Evolutionary conservation across 2,113 vertebrate genomes (phyloP), one percentile per base, ranked within the genome.

Genomic region (Sinosuthora webbiana): DNA sequence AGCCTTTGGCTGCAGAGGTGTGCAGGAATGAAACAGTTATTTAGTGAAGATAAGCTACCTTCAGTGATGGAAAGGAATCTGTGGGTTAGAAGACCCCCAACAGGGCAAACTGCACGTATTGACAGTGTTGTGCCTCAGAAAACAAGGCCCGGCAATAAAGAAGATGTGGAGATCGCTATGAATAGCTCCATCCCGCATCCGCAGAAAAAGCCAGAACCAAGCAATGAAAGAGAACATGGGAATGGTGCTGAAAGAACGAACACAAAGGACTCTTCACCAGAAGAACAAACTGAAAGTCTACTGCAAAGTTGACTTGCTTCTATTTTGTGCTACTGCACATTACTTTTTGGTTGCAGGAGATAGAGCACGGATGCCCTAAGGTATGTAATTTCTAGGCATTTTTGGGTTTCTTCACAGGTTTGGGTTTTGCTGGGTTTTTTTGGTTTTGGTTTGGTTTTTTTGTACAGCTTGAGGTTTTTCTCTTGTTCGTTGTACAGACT

Each of bases 271-370:
- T 98, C 98, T 98, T 98, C 98, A 98, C 98, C 98, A 98, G 98
- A 98, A 98, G 98, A 98, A 98, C 98, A 98, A 98, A 98, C 98
- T 98, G 98, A 98, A 98, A 97, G 97, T 97, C 94, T 93, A 94
- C 10, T 92, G 89, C 76, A 97, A 97, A 94, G 86, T 10, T 90
- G 21, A 87, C 80, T 81, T 71, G 57, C 56, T 95, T 81, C 65
- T 44, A 52, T 84, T 82, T 86, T 4, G 10, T 86, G 57, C 70
- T 81, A 83, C 19, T 85, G 83, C 7, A 13, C 52, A 35, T 81
- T 65, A 50, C 28, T 71, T 93, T 96, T 84, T 89, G 68, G 65
- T 94, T 95, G 89, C 70, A 95, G 95, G 93, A 96, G 44, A 90
- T 52, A 57, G 74, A 83, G 42, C 49, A 7, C 0, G 0, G 59